Evolutionary conservation across 2,888 invertebrate species (phyloP).

Genomic region (Drosophila acutilabella): DNA sequence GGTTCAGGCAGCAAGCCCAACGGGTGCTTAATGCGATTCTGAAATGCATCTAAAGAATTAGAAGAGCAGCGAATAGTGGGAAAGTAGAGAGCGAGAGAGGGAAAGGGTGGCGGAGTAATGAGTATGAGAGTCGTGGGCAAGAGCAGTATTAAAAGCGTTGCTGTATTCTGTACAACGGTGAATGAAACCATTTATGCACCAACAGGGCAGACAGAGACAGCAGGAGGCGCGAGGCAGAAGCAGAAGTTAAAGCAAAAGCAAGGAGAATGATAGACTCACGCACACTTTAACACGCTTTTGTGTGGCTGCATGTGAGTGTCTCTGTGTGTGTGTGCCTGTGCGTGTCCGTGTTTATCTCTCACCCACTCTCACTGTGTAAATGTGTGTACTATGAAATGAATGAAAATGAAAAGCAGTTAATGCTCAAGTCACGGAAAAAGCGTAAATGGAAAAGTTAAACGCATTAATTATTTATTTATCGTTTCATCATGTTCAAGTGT

Average conservation of each 20-base stretch:
- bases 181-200: constrained; percentile 43
- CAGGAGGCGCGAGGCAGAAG: not conserved
- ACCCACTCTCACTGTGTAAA: not conserved
- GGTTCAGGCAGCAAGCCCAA: constrained; percentile 38
- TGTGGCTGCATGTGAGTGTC: constrained; percentile 26
- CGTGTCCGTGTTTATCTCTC: no score
- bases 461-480: constrained; percentile 83
- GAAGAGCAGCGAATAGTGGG: not conserved
- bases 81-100: no score
- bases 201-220: constrained; percentile 8
- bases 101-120: not conserved
- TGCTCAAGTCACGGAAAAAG: constrained; percentile 78
- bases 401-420: constrained; percentile 80
- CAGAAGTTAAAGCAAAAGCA: constrained; percentile 16
- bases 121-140: constrained; percentile 24
- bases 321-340: constrained; percentile 10
- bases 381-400: constrained; percentile 60
- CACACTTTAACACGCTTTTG: constrained; percentile 51
- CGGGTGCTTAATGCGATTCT: constrained; percentile 54
- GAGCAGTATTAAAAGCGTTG: constrained; percentile 52
- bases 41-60: constrained; percentile 55
- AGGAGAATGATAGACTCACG: constrained; percentile 35
- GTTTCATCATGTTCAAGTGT: constrained; percentile 75
- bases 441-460: constrained; percentile 81
- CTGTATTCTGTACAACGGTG: constrained; percentile 33